Conservation (phyloP, 2,888 invertebrate species). For the Aporophyla lueneburgensis region DNA sequence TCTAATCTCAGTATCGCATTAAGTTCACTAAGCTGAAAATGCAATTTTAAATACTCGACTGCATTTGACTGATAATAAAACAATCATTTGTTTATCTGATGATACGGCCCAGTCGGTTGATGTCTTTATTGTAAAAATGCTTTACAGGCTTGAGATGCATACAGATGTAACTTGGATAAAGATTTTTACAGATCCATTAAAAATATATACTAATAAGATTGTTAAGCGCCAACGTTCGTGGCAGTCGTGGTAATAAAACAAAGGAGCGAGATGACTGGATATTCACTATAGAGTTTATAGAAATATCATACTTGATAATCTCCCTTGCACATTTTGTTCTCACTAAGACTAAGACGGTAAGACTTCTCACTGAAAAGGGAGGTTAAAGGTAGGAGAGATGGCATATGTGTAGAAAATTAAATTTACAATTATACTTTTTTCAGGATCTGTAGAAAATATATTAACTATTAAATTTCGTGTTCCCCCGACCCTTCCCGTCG, state of each 20-base stretch:
- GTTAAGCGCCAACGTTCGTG: neutral
- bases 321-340: neutral
- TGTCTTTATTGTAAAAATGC: conserved; percentile 62
- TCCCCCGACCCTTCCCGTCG: too few relatives aligned
- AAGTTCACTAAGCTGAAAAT: conserved; percentile 67
- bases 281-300: too few relatives aligned
- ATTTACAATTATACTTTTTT: neutral
- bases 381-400: too few relatives aligned
- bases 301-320: too few relatives aligned
- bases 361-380: too few relatives aligned
- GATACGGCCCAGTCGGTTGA: conserved; percentile 60
- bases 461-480: too few relatives aligned
- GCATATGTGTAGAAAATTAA: neutral
- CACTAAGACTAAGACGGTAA: too few relatives aligned
- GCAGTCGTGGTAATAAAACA: neutral
- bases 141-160: conserved; percentile 26
- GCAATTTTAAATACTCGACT: conserved; percentile 64
- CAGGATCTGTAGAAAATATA: neutral
- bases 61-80: conserved; percentile 64
- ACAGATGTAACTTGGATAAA: conserved; percentile 30
- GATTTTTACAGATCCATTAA: conserved; percentile 11
- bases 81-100: conserved; percentile 66
- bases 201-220: neutral
- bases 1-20: conserved; percentile 45
- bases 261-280: neutral